Percentiles rank a stretch among this genome's conserved stretches.
Evolutionary conservation across 1,140 invertebrate species (phyloP).

Genomic region (Calliphora vicina): DNA sequence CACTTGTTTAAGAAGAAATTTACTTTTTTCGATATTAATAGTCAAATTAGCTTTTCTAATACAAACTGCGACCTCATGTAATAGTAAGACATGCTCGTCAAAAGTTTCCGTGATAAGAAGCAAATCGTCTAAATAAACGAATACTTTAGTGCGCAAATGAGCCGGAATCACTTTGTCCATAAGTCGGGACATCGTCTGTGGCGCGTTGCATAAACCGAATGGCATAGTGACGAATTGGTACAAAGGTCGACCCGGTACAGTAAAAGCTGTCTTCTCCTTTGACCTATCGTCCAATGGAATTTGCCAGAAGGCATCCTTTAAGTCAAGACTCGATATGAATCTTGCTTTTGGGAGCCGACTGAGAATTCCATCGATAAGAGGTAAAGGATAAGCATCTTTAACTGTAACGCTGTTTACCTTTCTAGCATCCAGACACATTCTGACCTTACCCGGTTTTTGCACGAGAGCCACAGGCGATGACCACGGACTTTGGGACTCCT

Average conservation of each 20-base stretch:
- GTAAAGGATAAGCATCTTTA: too few species aligned
- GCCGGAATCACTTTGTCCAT: constrained; percentile 14
- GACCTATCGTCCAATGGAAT: constrained; percentile 47
- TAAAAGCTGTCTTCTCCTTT: not conserved
- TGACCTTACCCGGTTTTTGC: too few species aligned
- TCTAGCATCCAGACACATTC: too few species aligned
- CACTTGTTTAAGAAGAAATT: too few species aligned
- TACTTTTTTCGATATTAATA: not conserved
- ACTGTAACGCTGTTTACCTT: too few species aligned
- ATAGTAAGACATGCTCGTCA: constrained; percentile 38
- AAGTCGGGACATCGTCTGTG: not conserved
- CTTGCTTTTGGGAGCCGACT: too few species aligned
- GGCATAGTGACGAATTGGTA: not conserved
- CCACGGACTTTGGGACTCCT: too few species aligned
- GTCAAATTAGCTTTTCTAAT: constrained; percentile 14
- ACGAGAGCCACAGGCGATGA: too few species aligned
- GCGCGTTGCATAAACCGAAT: not conserved
- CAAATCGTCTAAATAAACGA: not conserved
- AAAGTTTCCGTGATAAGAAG: not conserved
- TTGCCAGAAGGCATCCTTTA: too few species aligned
- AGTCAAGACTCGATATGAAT: too few species aligned
- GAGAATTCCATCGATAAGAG: too few species aligned
- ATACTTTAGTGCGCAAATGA: too few species aligned
- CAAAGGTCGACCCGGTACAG: not conserved
- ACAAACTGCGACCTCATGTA: constrained; percentile 14